phyloP scores from a whole-genome alignment of 2,888 invertebrate genomes.

The Acleris emargana region DNA sequence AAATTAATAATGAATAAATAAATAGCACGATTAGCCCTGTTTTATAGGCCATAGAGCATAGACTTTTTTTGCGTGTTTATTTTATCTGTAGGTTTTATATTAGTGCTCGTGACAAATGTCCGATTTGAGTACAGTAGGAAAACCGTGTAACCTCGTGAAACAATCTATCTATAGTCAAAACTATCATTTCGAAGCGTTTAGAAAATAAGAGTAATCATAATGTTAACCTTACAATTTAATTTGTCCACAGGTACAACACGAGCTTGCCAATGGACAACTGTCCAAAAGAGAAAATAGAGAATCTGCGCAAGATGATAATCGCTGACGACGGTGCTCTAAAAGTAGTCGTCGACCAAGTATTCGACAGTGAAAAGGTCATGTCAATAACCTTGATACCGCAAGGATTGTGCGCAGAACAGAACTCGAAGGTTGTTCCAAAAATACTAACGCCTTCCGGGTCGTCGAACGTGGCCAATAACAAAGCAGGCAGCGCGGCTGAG shows the following conservation, averaged over 20 bases:
- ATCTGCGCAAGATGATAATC: slow-evolving; percentile 88
- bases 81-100: too few relatives aligned
- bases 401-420: slow-evolving; percentile 83
- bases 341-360: slow-evolving; percentile 85
- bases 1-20: too few relatives aligned
- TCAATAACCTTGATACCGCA: slow-evolving; percentile 85
- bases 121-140: too few relatives aligned
- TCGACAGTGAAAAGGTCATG: slow-evolving; percentile 88
- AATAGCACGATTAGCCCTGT: too few relatives aligned
- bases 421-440: slow-evolving; percentile 66
- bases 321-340: slow-evolving; percentile 81
- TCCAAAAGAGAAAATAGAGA: slow-evolving; percentile 89
- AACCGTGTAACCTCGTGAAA: too few relatives aligned
- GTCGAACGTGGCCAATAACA: slow-evolving; percentile 58
- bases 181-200: too few relatives aligned
- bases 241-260: slow-evolving; percentile 86
- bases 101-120: too few relatives aligned
- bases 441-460: slow-evolving; percentile 52
- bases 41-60: too few relatives aligned
- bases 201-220: too few relatives aligned
- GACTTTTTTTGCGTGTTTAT: too few relatives aligned
- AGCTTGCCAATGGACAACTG: slow-evolving; percentile 89
- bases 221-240: slow-evolving; percentile 1
- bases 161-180: too few relatives aligned
- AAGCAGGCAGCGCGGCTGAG: slow-evolving; percentile 53